A percentile compares a stretch with the other conserved stretches of the same genome.
These are phyloP conservation scores for Ammodramus savannarum DNA, from an alignment of 2,113 vertebrate genomes.

Conservation along the genomic window DNA sequence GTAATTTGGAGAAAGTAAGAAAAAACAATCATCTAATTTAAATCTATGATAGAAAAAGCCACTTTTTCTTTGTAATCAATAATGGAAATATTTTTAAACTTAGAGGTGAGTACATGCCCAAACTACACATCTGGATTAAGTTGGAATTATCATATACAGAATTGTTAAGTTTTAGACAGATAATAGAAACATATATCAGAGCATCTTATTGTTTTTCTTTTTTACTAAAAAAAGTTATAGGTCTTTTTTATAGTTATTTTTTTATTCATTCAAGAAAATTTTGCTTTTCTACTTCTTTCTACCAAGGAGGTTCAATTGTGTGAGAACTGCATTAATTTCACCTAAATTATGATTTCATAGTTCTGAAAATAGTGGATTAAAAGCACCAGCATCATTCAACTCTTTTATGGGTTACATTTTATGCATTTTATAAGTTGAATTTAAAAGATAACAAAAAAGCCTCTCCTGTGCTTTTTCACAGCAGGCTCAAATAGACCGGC, in stretches of 20 bases:
- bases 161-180: background rate
- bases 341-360: background rate
- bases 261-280: background rate
- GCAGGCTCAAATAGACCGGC: background rate
- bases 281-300: background rate
- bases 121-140: background rate
- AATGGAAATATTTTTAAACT: background rate
- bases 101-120: background rate
- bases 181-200: background rate
- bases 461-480: background rate
- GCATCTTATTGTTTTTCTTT: background rate
- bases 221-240: background rate
- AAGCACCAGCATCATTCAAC: background rate
- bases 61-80: background rate
- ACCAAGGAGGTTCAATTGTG: background rate
- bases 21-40: background rate
- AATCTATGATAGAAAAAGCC: background rate
- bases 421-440: background rate
- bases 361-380: background rate
- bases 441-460: background rate
- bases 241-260: background rate
- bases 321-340: background rate
- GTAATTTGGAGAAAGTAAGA: background rate
- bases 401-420: background rate
- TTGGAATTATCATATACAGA: background rate